These are phyloP conservation scores for Galerucella pusilla DNA, from an alignment of 2,888 invertebrate genomes.

Conservation along the genomic window DNA sequence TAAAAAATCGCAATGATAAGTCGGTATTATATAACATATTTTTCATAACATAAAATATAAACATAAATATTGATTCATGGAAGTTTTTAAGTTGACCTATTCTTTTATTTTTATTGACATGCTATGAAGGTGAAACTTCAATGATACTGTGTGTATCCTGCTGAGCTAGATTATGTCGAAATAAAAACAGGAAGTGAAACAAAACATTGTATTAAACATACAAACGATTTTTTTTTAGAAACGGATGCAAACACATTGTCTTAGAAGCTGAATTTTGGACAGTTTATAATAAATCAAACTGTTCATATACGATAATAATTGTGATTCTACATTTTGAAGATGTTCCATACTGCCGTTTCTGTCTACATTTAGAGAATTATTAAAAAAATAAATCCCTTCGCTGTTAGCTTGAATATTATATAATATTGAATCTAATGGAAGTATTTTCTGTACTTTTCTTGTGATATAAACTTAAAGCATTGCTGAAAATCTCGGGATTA, in stretches of 20 bases:
- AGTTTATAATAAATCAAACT: too few species aligned
- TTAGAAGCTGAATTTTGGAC: background rate
- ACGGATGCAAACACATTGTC: background rate
- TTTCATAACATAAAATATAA: background rate
- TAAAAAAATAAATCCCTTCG: too few species aligned
- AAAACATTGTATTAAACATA: background rate
- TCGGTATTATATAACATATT: background rate
- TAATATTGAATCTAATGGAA: too few species aligned
- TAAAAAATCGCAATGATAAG: background rate
- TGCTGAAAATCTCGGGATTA: too few species aligned
- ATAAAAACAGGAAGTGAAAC: background rate
- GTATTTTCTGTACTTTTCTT: too few species aligned
- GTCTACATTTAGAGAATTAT: too few species aligned
- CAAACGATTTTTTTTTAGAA: background rate
- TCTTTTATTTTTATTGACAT: background rate
- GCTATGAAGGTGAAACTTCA: background rate
- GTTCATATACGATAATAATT: too few species aligned
- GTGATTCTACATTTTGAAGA: too few species aligned
- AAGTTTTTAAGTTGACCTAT: background rate
- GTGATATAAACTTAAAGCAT: too few species aligned
- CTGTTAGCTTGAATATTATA: too few species aligned
- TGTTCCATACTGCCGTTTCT: too few species aligned
- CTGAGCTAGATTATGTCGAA: background rate
- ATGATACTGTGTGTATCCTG: background rate
- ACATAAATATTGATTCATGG: slow-evolving; percentile 3